Base-by-base conservation (phyloP, 2,888 invertebrate species). In the Omphaloscelis lunosa region DNA sequence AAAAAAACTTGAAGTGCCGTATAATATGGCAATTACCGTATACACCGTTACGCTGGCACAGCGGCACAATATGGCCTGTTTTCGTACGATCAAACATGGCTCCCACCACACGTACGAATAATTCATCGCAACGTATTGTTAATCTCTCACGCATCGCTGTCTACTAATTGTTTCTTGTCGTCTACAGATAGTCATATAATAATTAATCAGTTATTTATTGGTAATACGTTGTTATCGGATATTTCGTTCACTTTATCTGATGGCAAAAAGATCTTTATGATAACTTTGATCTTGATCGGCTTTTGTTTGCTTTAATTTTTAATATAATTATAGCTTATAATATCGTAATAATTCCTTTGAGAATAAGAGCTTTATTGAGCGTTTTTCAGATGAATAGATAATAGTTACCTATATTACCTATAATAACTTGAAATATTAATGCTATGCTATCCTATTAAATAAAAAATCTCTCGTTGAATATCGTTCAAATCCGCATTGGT, bases 121-220 rank as follows among this genome's bases (percentile, higher is more conserved):
- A 87, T 86, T 88, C 85, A 85, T 88, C 65, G 76, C 70, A 58
- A 65, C 82, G 80, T 88, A 82, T 88, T 83, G 85, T 88, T 88
- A 87, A 88, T 88, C 83, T 87, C 85, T 84, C 86, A 86, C 87
- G 87, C 84, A 84, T 88, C 87, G 84, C 69, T 88, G 68, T 58
- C 51, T 53, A 80, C 77, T 88, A 86, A 88, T 84, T 88, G 84
- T 87, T 87, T 86, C 80, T 79, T 83, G 86, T 84, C 86, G 79
- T 75, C 73, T 78, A 71, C 84, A 80, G 80, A 82, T 84, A 80
- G 78, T 72, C 74, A 45, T 81, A 74, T 84, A 79, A 84, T 86
- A 84, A 88, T 88, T 83, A 82, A 88, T 88, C 81, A 80, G 75
- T 83, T 84, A 88, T 87, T 88, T 88, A 88, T 88, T 77, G 78